phyloP scores from a whole-genome alignment of 2,113 vertebrate genomes.

The Chaetodon auriga region DNA sequence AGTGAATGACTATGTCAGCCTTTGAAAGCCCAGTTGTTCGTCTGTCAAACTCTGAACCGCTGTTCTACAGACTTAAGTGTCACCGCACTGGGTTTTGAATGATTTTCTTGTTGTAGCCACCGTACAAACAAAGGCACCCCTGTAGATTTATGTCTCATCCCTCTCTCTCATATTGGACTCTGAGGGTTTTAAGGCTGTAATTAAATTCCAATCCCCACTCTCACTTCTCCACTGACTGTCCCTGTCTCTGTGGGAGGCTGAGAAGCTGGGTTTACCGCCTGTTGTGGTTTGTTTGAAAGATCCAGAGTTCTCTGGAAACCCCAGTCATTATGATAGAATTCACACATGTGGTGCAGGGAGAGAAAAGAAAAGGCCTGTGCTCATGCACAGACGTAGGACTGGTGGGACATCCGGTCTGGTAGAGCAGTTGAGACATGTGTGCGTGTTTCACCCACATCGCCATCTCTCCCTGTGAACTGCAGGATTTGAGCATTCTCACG shows the following conservation, averaged over 20 bases:
- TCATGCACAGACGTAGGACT: conserved; percentile 56
- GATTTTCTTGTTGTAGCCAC: conserved; percentile 79
- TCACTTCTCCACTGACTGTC: conserved; percentile 80
- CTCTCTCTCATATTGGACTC: conserved; percentile 84
- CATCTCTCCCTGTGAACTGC: conserved; percentile 63
- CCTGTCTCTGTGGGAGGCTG: conserved; percentile 83
- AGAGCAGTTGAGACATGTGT: conserved; percentile 63
- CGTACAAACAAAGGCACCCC: conserved; percentile 83
- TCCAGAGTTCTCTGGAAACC: conserved; percentile 79
- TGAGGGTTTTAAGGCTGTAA: conserved; percentile 83
- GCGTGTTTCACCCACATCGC: conserved; percentile 58
- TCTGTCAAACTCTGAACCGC: conserved; percentile 72
- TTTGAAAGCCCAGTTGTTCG: conserved; percentile 70
- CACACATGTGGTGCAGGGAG: conserved; percentile 78
- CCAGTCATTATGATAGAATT: conserved; percentile 76
- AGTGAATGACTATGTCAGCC: conserved; percentile 63
- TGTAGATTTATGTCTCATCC: conserved; percentile 82
- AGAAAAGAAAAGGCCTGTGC: conserved; percentile 47
- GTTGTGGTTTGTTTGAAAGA: conserved; percentile 84
- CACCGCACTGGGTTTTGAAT: conserved; percentile 76
- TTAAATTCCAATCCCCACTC: conserved; percentile 84
- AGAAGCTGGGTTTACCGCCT: conserved; percentile 82
- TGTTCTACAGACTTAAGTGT: conserved; percentile 65
- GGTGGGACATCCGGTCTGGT: conserved; percentile 70
- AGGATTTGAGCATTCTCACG: conserved; percentile 61